Evolutionary conservation across 2,113 vertebrate species (phyloP), one percentile per base, ranked within the genome.

Genomic region (Lophura nycthemera): DNA sequence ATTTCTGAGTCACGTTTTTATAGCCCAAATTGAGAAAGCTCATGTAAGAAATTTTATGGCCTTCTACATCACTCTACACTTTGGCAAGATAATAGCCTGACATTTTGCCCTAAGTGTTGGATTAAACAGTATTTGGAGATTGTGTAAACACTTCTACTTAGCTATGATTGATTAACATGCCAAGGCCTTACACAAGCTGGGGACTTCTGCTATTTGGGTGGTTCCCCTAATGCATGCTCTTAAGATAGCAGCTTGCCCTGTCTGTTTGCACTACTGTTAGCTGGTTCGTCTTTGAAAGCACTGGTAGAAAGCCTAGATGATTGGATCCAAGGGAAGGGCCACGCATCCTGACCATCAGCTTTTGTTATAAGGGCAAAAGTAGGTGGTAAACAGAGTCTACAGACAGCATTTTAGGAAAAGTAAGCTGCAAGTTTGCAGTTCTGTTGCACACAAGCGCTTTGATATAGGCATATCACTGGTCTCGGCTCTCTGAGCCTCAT

Each of bases 81-180:
- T 92, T 42, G 88, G 75, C 85, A 89, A 96, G 92, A 88, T 79
- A 95, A 76, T n/a, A 86, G 36, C 5, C 40, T 80, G 79, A 77
- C 38, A 60, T 88, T 93, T 90, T 83, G 30, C 83, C 64, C 34
- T 56, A 86, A 60, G 64, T 77, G 79, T 38, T 30, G 42, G 75
- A 59, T 96, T 94, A 91, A 94, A 95, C 87, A 72, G 38, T 91
- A 87, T 70, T 85, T 89, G 64, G 85, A 86, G 82, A 80, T 77
- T 85, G 60, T 88, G 83, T 50, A 94, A 96, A 94, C 76, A 29
- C 13, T 85, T 91, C 71, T 88, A 27, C 21, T 80, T 80, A 80
- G 72, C 75, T 16, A 1, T 25, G 64, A 76, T 86, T 88, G 64
- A 76, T 86, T 88, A 83, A 56, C 85, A 38, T 61, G 27, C 67